Conservation (phyloP, 2,888 invertebrate genomes). For the Atherix ibis region DNA sequence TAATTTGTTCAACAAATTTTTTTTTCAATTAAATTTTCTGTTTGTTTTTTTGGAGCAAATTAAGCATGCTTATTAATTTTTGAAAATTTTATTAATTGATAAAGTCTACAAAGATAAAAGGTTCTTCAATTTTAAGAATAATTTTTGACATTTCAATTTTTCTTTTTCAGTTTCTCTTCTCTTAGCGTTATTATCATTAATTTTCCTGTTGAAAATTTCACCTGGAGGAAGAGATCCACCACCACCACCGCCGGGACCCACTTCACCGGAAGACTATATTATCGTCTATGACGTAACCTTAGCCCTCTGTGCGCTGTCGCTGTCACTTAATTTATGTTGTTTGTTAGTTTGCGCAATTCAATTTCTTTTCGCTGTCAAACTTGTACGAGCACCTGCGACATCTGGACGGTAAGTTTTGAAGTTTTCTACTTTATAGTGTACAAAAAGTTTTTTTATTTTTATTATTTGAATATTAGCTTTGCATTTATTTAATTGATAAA, state of each 20-base stretch:
- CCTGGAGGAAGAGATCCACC: slow-evolving; percentile 36
- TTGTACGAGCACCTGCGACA: slow-evolving; percentile 71
- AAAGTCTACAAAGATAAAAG: no score
- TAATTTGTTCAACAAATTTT: neutral
- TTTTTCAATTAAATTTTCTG: no score
- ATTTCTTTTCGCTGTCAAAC: slow-evolving; percentile 83
- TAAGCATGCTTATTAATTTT: no score
- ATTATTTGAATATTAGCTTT: no score
- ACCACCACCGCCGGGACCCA: slow-evolving; percentile 28
- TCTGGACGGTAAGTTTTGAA: slow-evolving; percentile 40
- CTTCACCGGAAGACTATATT: slow-evolving; percentile 63
- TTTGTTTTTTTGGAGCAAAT: no score
- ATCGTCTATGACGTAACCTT: slow-evolving; percentile 84
- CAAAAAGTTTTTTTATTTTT: no score
- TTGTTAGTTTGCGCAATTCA: slow-evolving; percentile 86
- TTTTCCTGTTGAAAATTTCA: slow-evolving; percentile 73
- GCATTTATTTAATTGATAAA: no score
- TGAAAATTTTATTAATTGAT: no score
- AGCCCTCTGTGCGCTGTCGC: slow-evolving; percentile 73
- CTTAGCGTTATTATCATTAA: slow-evolving; percentile 64
- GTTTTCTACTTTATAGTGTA: no score
- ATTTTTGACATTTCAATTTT: slow-evolving; percentile 2
- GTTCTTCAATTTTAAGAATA: no score
- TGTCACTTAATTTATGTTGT: slow-evolving; percentile 80
- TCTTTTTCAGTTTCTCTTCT: slow-evolving; percentile 51